phyloP scores from a whole-genome alignment of 2,113 vertebrate species.

The Myotis lucifugus region DNA sequence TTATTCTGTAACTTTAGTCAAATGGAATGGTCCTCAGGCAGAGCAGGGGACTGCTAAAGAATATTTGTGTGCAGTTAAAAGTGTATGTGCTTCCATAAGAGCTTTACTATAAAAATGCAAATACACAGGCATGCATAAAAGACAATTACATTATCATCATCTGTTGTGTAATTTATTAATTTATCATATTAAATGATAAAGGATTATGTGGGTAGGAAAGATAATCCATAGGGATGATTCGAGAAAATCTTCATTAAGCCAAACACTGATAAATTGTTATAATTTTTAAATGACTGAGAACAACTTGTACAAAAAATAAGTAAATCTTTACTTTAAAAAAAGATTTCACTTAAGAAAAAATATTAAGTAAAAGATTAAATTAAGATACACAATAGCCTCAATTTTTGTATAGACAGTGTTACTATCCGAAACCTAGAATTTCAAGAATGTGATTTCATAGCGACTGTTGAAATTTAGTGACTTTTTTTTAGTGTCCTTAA shows the following conservation, averaged over 20 bases:
- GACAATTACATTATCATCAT: background rate
- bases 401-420: background rate
- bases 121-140: background rate
- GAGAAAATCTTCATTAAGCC: background rate
- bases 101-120: background rate
- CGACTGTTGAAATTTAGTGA: constrained; percentile 45
- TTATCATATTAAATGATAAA: background rate
- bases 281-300: background rate
- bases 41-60: background rate
- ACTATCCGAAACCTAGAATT: background rate
- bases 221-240: background rate
- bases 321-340: background rate
- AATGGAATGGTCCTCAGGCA: background rate
- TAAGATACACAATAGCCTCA: background rate
- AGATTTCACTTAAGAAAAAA: background rate
- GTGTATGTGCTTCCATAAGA: background rate
- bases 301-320: background rate
- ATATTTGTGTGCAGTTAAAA: background rate
- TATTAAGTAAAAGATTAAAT: background rate
- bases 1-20: background rate
- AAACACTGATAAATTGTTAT: background rate
- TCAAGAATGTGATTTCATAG: constrained; percentile 51
- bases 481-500: constrained; percentile 56
- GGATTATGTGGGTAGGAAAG: background rate
- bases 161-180: background rate